Evolutionary conservation across 2,888 invertebrate species (phyloP).

Genomic region (Ditylenchus weischeri): DNA sequence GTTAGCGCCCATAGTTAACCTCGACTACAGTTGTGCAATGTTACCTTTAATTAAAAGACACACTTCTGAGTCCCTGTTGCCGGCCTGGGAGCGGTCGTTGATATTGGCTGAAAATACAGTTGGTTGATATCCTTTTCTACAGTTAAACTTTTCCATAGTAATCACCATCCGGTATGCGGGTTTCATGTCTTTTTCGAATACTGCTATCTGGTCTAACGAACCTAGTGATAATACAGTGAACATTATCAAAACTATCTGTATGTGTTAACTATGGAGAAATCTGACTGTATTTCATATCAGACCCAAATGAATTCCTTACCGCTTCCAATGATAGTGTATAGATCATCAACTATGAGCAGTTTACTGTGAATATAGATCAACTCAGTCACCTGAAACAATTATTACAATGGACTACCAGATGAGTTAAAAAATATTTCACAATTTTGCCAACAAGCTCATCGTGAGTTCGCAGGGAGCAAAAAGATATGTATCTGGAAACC

Average conservation of each 20-base stretch:
- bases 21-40: background rate
- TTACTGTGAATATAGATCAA: slow-evolving; percentile 96
- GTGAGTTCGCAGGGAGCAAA: slow-evolving; percentile 62
- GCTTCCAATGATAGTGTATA: slow-evolving; percentile 78
- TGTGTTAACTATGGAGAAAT: too few species aligned
- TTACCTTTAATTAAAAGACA: slow-evolving; percentile 69
- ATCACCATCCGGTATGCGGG: too few species aligned
- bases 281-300: background rate
- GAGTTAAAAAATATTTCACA: slow-evolving; percentile 40
- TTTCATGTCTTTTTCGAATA: too few species aligned
- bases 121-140: too few species aligned
- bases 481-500: slow-evolving; percentile 35
- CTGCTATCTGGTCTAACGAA: too few species aligned
- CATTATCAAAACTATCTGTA: too few species aligned
- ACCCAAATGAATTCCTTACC: background rate
- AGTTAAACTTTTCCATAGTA: too few species aligned
- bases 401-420: background rate
- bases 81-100: slow-evolving; percentile 84
- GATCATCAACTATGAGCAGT: slow-evolving; percentile 88
- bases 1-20: background rate
- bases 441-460: slow-evolving; percentile 59
- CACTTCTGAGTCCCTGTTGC: slow-evolving; percentile 83
- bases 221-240: too few species aligned
- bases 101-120: slow-evolving; percentile 75
- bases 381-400: slow-evolving; percentile 71